phyloP scores from a whole-genome alignment of 2,797 vertebrate genomes.

The Hyperoplus lanceolatus region DNA sequence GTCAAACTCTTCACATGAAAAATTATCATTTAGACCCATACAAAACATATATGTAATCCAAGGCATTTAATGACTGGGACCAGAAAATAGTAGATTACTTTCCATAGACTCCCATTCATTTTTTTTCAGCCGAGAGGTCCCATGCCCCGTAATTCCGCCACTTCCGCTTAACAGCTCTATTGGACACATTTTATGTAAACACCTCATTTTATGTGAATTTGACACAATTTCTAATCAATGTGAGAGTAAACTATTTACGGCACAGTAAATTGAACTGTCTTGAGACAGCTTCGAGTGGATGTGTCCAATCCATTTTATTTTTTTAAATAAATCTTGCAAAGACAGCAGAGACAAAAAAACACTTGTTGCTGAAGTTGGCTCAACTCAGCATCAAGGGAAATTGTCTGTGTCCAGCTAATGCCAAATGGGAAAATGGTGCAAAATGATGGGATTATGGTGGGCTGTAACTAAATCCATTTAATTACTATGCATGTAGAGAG shows the following conservation, averaged over 20 bases:
- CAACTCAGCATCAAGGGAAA: constrained; percentile 61
- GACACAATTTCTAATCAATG: constrained; percentile 19
- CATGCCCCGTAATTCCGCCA: too few relatives aligned
- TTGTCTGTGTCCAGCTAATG: constrained; percentile 62
- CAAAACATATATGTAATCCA: too few relatives aligned
- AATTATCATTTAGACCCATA: too few relatives aligned
- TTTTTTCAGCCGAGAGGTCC: too few relatives aligned
- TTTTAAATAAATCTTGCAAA: constrained; percentile 37
- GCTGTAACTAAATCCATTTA: constrained; percentile 64
- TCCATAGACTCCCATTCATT: too few relatives aligned
- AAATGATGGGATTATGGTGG: constrained; percentile 62
- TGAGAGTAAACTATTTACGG: constrained; percentile 23
- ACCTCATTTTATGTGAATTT: constrained; percentile 11
- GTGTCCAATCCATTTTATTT: constrained; percentile 19
- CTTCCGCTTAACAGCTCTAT: too few relatives aligned
- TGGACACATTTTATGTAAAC: constrained; percentile 6
- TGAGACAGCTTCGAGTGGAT: constrained; percentile 11
- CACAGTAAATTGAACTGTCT: constrained; percentile 14
- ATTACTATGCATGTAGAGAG: constrained; percentile 53
- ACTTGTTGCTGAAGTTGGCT: constrained; percentile 46
- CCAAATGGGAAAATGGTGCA: constrained; percentile 61
- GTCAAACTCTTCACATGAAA: too few relatives aligned
- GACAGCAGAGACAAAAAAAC: constrained; percentile 30
- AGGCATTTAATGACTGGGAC: too few relatives aligned
- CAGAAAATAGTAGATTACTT: too few relatives aligned